These are phyloP conservation scores for Onchidella celtica DNA, from an alignment of 2,888 invertebrate species.

Conservation along the genomic window DNA sequence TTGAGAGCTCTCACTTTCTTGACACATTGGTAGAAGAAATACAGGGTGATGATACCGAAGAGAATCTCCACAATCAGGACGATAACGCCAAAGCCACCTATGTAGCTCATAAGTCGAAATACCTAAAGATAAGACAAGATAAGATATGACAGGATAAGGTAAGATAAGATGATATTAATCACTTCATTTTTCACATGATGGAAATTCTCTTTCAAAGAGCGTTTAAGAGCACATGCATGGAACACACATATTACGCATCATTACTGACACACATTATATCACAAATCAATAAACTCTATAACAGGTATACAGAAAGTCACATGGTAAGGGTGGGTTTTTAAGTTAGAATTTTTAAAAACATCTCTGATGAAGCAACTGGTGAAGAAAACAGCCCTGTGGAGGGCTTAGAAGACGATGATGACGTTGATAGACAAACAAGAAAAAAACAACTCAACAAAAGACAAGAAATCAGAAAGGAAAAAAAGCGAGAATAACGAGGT, in stretches of 20 bases:
- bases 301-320: neutral
- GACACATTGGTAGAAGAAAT: slow-evolving; percentile 79
- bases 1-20: slow-evolving; percentile 74
- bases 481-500: too few species aligned
- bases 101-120: slow-evolving; percentile 79
- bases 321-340: neutral
- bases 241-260: too few species aligned
- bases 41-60: slow-evolving; percentile 79
- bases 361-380: too few species aligned
- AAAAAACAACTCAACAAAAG: too few species aligned
- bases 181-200: neutral
- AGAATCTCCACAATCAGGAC: slow-evolving; percentile 79
- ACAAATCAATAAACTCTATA: too few species aligned
- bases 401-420: too few species aligned
- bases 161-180: neutral
- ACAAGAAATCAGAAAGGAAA: too few species aligned
- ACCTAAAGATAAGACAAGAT: slow-evolving; percentile 67
- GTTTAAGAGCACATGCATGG: too few species aligned
- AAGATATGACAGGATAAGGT: neutral
- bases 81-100: slow-evolving; percentile 79
- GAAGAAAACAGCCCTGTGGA: too few species aligned
- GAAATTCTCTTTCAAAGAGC: too few species aligned
- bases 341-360: neutral
- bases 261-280: too few species aligned
- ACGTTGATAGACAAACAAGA: too few species aligned